phyloP scores from a whole-genome alignment of 2,113 vertebrate genomes.

The Synodontis membranacea region DNA sequence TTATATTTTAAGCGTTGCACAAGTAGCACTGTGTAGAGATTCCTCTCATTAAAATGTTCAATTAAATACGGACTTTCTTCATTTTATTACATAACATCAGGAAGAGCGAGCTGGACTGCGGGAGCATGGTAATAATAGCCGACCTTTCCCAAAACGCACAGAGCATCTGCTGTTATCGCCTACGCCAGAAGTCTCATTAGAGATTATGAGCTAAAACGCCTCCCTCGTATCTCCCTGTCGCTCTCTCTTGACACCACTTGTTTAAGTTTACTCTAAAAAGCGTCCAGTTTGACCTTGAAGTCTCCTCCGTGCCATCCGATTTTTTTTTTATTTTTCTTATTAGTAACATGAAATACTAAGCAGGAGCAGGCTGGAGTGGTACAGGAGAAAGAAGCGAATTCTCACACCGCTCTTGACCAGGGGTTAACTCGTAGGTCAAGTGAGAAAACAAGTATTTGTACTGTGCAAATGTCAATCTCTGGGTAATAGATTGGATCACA shows the following conservation, averaged over 20 bases:
- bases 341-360: slow-evolving; percentile 17
- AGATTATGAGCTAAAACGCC: slow-evolving; percentile 53
- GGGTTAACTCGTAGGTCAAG: slow-evolving; percentile 63
- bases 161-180: slow-evolving; percentile 49
- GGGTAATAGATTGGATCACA: slow-evolving; percentile 43
- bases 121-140: slow-evolving; percentile 41
- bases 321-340: slow-evolving; percentile 34
- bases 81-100: slow-evolving; percentile 29
- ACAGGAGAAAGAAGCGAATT: not conserved
- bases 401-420: not conserved
- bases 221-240: not conserved
- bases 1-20: slow-evolving; percentile 2
- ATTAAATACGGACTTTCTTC: slow-evolving; percentile 33
- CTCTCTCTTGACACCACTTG: slow-evolving; percentile 28
- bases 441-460: slow-evolving; percentile 60
- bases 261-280: slow-evolving; percentile 49
- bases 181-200: slow-evolving; percentile 49
- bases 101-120: slow-evolving; percentile 7
- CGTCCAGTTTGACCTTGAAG: slow-evolving; percentile 25
- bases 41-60: slow-evolving; percentile 39
- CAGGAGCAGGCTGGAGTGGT: not conserved
- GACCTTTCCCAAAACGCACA: slow-evolving; percentile 53
- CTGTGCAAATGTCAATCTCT: slow-evolving; percentile 58
- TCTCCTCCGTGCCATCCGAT: slow-evolving; percentile 17
- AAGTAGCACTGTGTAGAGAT: slow-evolving; percentile 11